A percentile compares a stretch with the other conserved stretches of the same genome.
Conservation (phyloP, 2,113 vertebrate genomes). For the Geothlypis trichas region DNA sequence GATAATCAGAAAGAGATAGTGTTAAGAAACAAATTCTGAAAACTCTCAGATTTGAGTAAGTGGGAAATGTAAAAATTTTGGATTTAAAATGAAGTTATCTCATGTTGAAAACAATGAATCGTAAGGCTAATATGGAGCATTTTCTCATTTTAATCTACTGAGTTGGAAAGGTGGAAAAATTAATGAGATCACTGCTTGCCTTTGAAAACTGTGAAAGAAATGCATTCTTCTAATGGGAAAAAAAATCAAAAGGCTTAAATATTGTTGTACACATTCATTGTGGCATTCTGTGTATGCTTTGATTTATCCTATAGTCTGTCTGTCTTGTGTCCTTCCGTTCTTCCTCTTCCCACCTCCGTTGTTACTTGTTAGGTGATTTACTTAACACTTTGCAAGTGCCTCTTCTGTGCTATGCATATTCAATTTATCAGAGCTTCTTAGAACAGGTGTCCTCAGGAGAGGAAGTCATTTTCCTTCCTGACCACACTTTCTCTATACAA, state of each 20-base stretch:
- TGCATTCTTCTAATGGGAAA: background rate
- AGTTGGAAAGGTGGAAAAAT: background rate
- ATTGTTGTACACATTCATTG: background rate
- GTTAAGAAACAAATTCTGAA: background rate
- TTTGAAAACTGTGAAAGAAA: background rate
- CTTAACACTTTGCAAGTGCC: conserved; percentile 48
- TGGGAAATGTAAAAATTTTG: background rate
- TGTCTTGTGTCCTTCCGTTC: conserved; percentile 36
- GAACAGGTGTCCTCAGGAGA: conserved; percentile 37
- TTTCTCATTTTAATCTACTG: background rate
- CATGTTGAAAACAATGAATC: background rate
- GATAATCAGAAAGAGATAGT: background rate
- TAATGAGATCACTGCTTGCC: background rate
- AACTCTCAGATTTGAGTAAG: background rate
- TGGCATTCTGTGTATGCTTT: background rate
- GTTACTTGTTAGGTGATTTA: conserved; percentile 56
- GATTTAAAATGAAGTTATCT: background rate
- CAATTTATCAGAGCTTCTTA: conserved; percentile 43
- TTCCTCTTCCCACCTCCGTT: conserved; percentile 31
- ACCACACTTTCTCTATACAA: conserved; percentile 16
- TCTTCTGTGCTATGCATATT: conserved; percentile 40
- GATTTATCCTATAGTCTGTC: background rate
- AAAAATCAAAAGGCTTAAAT: background rate
- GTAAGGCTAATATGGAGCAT: background rate
- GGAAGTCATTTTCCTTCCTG: conserved; percentile 39